Percentiles rank a stretch among this genome's conserved stretches.
phyloP scores from a whole-genome alignment of 2,888 invertebrate species.

The Baccha elongata region DNA sequence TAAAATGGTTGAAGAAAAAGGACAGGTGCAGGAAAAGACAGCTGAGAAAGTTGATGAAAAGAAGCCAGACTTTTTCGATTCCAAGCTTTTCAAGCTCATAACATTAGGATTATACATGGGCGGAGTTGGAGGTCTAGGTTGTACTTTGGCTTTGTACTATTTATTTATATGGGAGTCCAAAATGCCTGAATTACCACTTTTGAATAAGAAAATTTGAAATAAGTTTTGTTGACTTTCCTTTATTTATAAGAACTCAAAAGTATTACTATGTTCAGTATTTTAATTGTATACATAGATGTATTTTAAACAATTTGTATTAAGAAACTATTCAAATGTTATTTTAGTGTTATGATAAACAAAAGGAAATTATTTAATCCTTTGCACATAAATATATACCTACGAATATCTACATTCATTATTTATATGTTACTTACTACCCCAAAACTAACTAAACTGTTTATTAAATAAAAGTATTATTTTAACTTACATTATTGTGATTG shows the following conservation, averaged over 20 bases:
- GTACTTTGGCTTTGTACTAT: constrained; percentile 80
- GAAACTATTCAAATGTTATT: no score
- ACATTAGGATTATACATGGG: constrained; percentile 79
- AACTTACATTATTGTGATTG: no score
- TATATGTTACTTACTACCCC: no score
- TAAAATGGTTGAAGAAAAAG: constrained; percentile 53
- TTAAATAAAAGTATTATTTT: no score
- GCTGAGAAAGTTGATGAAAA: constrained; percentile 78
- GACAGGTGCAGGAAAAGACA: constrained; percentile 57
- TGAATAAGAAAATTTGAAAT: constrained; percentile 75
- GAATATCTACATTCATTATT: neutral
- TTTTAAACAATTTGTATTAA: no score
- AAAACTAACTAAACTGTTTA: no score
- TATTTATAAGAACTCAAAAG: constrained; percentile 4
- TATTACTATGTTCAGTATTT: constrained; percentile 2
- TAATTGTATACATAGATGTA: no score
- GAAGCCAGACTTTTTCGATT: constrained; percentile 79
- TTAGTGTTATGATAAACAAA: no score
- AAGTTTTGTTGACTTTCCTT: no score
- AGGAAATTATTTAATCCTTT: neutral
- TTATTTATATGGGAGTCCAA: constrained; percentile 81
- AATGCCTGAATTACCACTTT: constrained; percentile 80
- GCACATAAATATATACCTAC: neutral
- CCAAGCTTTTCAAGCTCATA: constrained; percentile 79
- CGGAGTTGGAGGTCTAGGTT: constrained; percentile 80